A percentile compares a stretch with the other conserved stretches of the same genome.
phyloP scores from a whole-genome alignment of 2,797 vertebrate species.

The Pachyuromys duprasi region DNA sequence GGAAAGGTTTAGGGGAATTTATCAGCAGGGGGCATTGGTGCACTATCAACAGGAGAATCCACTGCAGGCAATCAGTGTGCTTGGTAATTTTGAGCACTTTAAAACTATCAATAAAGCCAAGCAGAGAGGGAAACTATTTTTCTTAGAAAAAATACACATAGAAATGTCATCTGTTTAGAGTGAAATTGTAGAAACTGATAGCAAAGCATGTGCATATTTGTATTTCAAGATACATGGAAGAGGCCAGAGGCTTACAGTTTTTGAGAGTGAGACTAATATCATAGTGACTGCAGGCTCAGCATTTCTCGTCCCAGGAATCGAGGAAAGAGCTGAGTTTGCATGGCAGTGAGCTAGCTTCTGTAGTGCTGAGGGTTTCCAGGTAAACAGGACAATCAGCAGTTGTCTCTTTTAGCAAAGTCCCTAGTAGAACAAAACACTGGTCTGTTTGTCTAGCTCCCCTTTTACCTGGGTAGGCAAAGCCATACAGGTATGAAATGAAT shows the following conservation, averaged over 20 bases:
- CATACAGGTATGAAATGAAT: slow-evolving; percentile 30
- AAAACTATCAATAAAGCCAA: slow-evolving; percentile 79
- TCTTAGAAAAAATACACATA: slow-evolving; percentile 64
- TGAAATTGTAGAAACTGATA: slow-evolving; percentile 74
- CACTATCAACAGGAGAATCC: slow-evolving; percentile 67
- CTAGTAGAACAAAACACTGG: slow-evolving; percentile 9
- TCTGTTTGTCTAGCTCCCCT: slow-evolving; percentile 2
- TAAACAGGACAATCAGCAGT: slow-evolving; percentile 20
- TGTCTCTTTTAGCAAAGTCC: slow-evolving; percentile 37
- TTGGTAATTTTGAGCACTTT: slow-evolving; percentile 63
- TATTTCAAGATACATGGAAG: slow-evolving; percentile 67
- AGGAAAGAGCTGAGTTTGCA: slow-evolving; percentile 57
- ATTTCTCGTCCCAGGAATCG: slow-evolving; percentile 46
- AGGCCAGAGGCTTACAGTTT: background rate
- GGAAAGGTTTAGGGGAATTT: slow-evolving; percentile 46
- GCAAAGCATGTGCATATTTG: slow-evolving; percentile 67
- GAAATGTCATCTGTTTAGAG: slow-evolving; percentile 75
- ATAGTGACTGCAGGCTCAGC: slow-evolving; percentile 63
- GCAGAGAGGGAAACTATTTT: slow-evolving; percentile 52
- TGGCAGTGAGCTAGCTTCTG: background rate
- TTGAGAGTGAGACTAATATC: background rate
- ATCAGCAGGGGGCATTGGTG: slow-evolving; percentile 83
- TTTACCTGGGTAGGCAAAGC: background rate
- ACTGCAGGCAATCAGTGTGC: slow-evolving; percentile 32
- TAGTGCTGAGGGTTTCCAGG: background rate